Base-by-base conservation (phyloP, 2,888 invertebrate genomes). In the Bombylius major region DNA sequence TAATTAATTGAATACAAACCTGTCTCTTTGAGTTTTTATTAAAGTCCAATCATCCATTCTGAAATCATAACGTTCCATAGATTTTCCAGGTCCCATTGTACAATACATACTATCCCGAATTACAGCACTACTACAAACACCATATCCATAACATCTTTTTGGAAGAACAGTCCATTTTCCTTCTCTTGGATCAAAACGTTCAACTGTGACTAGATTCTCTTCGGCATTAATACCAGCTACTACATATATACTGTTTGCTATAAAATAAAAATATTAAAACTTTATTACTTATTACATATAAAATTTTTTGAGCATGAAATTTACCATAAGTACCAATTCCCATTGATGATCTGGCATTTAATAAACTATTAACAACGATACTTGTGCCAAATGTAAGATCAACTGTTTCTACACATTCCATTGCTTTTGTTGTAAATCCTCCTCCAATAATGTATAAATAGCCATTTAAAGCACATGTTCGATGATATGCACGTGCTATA, bases 11-110 rank as follows among this genome's bases (percentile, higher is more conserved):
- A 4, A 11, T 23, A 4, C 36, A 36, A 56, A 60, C 60, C 54
- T 59, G 14, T 60, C 51, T 14, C 56, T 57, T 31, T 60, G 57
- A 34, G 62, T 59, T 7, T 53, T 34, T 55, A 62, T 58, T 31
- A 57, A n/a, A 14, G 57, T 56, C 61, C 61, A 62, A 13, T 58
- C 47, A 53, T 62, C 58, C 3, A 56, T 51, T 11, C 55, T 50
- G 1, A 62, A 42, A 52, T 62, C 61, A 33, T 58, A 62, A 5
- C 61, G 55, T 54, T 62, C 61, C 47, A 62, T n/a, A 2, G 51
- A 39, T 33, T 44, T 34, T 5, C 54, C 54, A 7, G 36, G 47
- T n/a, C 54, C 57, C 36, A 59, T 53, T 8, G 54, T 31, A 55
- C 61, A 61, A 48, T 60, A 62, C 14, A 62, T 62, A 11, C 55